These are phyloP conservation scores for Eupeodes luniger DNA, from an alignment of 2,888 invertebrate species.

Conservation along the genomic window DNA sequence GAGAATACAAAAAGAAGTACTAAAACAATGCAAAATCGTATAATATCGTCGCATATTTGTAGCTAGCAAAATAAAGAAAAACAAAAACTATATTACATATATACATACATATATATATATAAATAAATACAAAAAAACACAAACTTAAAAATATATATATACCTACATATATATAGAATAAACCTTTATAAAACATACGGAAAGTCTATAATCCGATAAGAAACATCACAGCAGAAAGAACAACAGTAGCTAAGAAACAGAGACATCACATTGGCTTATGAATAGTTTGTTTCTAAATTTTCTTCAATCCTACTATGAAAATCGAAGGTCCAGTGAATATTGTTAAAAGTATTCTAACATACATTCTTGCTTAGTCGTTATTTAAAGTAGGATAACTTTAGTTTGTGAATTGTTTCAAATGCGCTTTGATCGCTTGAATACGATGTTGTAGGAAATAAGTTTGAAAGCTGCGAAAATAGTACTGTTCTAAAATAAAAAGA, in stretches of 20 bases:
- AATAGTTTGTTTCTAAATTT: slow-evolving; percentile 64
- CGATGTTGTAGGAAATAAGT: no score
- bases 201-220: slow-evolving; percentile 40
- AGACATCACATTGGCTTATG: slow-evolving; percentile 59
- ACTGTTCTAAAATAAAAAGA: no score
- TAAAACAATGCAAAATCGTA: slow-evolving; percentile 55
- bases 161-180: neutral
- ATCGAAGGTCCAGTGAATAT: slow-evolving; percentile 19
- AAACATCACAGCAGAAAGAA: slow-evolving; percentile 65
- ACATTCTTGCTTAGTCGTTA: neutral
- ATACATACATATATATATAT: slow-evolving; percentile 27
- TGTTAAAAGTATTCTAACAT: neutral
- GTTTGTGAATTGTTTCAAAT: no score
- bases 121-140: slow-evolving; percentile 16
- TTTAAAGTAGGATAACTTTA: neutral
- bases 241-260: slow-evolving; percentile 74
- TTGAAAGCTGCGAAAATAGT: no score
- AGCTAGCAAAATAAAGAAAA: slow-evolving; percentile 59
- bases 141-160: slow-evolving; percentile 27
- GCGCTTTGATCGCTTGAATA: no score
- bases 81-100: slow-evolving; percentile 18
- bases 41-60: slow-evolving; percentile 68
- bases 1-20: slow-evolving; percentile 22
- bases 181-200: neutral
- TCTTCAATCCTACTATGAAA: slow-evolving; percentile 32